Base-by-base conservation (phyloP, 2,888 invertebrate species). In the Drosophila limbata region DNA sequence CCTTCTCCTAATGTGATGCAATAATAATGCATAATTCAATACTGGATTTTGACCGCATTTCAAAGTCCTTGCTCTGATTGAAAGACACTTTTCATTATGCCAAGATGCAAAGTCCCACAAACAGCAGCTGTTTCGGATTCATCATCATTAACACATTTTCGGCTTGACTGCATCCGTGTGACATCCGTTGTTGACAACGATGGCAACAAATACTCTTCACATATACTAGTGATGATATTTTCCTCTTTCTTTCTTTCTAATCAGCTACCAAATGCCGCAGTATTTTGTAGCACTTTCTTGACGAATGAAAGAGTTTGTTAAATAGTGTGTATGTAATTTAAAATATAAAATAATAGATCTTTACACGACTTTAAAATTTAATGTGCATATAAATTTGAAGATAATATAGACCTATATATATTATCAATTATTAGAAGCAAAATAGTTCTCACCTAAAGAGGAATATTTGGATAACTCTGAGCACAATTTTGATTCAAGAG, bases 101-200 rank as follows among this genome's bases (percentile, higher is more conserved):
- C 51, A 55, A 57, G 33, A 35, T 39, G 39, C 42, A 42, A 55
- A 31, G n/a, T 31, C 42, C 35, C 40, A 53, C 35, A 44, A 48
- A 57, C 60, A 47, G 66, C 84, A 87, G 88, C 83, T 84, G 83
- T 50, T 71, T 82, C 69, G 61, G 48, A 82, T 87, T 77, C 79
- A 87, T 84, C 88, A 87, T 76, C 83, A 83, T 83, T 87, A 87
- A 79, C 82, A 87, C 83, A 84, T 84, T 84, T 84, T 79, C 80
- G 51, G 82, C 85, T 82, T 87, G 82, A 87, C 48, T 87, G 88
- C 82, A 84, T 74, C 82, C 63, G 61, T 73, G 62, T 73, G 72
- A 59, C 63, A n/a, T n/a, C n/a, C n/a, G 25, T 6, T 25, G 73
- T 63, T 61, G 48, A 60, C 65, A 51, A 50, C 53, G 55, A 10